Percentiles rank a stretch among this genome's conserved stretches.
Evolutionary conservation across 2,888 invertebrate genomes (phyloP).

Genomic region (Leucoptera coffeella): DNA sequence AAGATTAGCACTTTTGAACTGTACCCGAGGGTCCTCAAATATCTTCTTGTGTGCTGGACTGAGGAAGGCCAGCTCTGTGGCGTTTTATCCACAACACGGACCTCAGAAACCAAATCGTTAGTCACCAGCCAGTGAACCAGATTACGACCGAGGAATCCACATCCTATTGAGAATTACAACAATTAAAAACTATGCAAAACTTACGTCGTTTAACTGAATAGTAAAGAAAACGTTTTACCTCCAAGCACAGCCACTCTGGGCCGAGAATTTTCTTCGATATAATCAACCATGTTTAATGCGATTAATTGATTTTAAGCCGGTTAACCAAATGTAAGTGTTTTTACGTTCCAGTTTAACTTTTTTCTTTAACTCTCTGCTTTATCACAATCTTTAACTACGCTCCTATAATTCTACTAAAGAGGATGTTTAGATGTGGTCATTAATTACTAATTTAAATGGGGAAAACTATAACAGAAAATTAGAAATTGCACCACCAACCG

Average conservation of each 20-base stretch:
- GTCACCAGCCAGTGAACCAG: slow-evolving; percentile 73
- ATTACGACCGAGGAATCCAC: slow-evolving; percentile 90
- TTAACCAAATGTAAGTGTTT: too few species aligned
- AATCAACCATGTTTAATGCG: slow-evolving; percentile 24
- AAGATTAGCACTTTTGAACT: slow-evolving; percentile 90
- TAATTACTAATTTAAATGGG: too few species aligned
- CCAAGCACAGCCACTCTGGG: slow-evolving; percentile 40
- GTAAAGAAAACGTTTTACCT: too few species aligned
- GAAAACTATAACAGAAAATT: too few species aligned
- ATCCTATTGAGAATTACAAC: too few species aligned
- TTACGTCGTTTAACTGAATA: neutral
- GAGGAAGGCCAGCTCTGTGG: slow-evolving; percentile 88
- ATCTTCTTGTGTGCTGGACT: slow-evolving; percentile 65
- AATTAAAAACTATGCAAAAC: neutral
- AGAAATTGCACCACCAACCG: too few species aligned
- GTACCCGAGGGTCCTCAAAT: slow-evolving; percentile 71
- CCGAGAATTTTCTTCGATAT: slow-evolving; percentile 40
- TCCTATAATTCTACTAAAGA: too few species aligned
- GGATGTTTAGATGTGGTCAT: too few species aligned
- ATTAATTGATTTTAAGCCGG: too few species aligned
- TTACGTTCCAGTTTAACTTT: too few species aligned
- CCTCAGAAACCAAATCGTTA: slow-evolving; percentile 66
- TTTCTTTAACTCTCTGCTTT: too few species aligned
- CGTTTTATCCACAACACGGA: slow-evolving; percentile 86
- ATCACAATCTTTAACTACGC: too few species aligned